Evolutionary conservation across 2,888 invertebrate species (phyloP).

Genomic region (Pomacea canaliculata): DNA sequence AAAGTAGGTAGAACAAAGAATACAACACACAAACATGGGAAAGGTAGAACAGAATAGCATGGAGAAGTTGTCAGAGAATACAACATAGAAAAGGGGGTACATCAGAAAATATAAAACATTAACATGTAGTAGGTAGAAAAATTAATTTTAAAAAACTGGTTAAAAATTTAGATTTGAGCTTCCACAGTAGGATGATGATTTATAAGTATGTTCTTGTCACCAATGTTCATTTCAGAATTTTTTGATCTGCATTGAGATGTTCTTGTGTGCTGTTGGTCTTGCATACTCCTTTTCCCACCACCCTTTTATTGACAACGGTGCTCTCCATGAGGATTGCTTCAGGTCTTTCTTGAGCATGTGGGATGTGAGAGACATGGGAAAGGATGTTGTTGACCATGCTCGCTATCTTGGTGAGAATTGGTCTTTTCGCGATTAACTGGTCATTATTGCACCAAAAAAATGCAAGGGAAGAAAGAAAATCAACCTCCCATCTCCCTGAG

Average conservation of each 20-base stretch:
- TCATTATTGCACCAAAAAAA: background rate
- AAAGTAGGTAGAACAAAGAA: too few species aligned
- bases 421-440: background rate
- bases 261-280: conserved; percentile 93
- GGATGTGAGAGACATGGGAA: conserved; percentile 95
- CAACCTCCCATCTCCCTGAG: too few species aligned
- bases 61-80: too few species aligned
- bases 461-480: too few species aligned
- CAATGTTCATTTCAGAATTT: conserved; percentile 80
- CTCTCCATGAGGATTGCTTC: conserved; percentile 70
- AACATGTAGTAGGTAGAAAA: too few species aligned
- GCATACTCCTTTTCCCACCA: conserved; percentile 96
- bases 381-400: conserved; percentile 92
- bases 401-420: conserved; percentile 81
- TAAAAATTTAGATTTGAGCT: background rate
- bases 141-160: background rate
- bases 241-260: conserved; percentile 97
- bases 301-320: conserved; percentile 78
- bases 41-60: too few species aligned
- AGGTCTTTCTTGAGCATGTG: conserved; percentile 91
- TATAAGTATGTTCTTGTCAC: background rate
- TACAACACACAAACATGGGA: too few species aligned
- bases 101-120: too few species aligned
- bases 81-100: too few species aligned
- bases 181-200: background rate